Evolutionary conservation across 2,888 invertebrate species (phyloP).

Genomic region (Himalopsyche anomala): DNA sequence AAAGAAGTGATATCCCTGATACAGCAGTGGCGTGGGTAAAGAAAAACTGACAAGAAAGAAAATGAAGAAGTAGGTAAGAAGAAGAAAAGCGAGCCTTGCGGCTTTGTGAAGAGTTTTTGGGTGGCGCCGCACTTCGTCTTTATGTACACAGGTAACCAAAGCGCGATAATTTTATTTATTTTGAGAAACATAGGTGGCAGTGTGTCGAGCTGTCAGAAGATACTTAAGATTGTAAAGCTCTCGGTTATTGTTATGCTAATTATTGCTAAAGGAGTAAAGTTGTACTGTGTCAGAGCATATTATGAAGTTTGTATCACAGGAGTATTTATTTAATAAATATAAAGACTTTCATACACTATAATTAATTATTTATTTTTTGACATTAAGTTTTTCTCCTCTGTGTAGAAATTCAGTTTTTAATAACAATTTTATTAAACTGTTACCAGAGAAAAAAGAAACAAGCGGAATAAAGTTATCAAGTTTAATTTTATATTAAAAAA

Average conservation of each 20-base stretch:
- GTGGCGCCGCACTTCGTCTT: slow-evolving; percentile 13
- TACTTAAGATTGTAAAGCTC: neutral
- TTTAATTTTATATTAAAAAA: no score
- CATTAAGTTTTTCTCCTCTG: no score
- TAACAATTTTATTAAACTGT: no score
- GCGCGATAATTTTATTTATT: slow-evolving; percentile 26
- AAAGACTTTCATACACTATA: no score
- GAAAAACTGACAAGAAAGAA: slow-evolving; percentile 26
- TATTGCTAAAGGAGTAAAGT: neutral
- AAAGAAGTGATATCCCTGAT: neutral
- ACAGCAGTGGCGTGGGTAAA: neutral
- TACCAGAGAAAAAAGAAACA: no score
- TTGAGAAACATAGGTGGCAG: slow-evolving; percentile 13
- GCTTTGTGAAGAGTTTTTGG: slow-evolving; percentile 28
- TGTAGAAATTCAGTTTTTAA: no score
- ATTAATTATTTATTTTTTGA: no score
- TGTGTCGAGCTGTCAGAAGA: neutral
- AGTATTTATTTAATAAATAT: no score
- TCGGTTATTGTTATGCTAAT: slow-evolving; percentile 14
- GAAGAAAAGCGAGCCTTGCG: slow-evolving; percentile 34
- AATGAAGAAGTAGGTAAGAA: slow-evolving; percentile 8
- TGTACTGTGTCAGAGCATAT: no score
- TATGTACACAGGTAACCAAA: slow-evolving; percentile 21
- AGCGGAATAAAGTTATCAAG: no score
- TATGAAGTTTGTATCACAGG: no score